These are phyloP conservation scores for Thysanoteuthis rhombus DNA, from an alignment of 2,888 invertebrate genomes.

Conservation along the genomic window DNA sequence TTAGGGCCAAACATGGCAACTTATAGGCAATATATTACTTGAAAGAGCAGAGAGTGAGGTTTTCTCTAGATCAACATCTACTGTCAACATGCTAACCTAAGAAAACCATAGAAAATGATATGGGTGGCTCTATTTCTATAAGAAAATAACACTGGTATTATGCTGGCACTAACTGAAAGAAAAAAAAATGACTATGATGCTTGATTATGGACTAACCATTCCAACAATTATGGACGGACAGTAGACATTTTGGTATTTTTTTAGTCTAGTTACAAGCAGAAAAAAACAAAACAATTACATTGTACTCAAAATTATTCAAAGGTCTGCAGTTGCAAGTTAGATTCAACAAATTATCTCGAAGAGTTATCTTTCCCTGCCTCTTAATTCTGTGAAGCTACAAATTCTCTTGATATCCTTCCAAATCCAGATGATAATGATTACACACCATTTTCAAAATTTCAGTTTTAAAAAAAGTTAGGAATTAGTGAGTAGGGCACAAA, in stretches of 20 bases:
- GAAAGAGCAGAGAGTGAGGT: too few species aligned
- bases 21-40: background rate
- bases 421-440: background rate
- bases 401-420: background rate
- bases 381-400: background rate
- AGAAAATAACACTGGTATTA: too few species aligned
- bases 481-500: background rate
- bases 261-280: background rate
- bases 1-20: background rate
- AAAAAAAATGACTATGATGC: too few species aligned
- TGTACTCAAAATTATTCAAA: background rate
- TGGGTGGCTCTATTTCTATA: too few species aligned
- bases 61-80: too few species aligned
- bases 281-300: background rate
- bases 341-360: background rate
- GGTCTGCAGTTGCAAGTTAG: background rate
- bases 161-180: too few species aligned
- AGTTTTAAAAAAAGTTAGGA: background rate
- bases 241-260: background rate
- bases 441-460: background rate
- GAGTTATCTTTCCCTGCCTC: conserved; percentile 1
- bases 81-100: too few species aligned
- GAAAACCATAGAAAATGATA: too few species aligned
- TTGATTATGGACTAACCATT: too few species aligned
- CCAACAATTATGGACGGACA: background rate